phyloP scores from a whole-genome alignment of 2,888 invertebrate species.

The Apodemia mormo region DNA sequence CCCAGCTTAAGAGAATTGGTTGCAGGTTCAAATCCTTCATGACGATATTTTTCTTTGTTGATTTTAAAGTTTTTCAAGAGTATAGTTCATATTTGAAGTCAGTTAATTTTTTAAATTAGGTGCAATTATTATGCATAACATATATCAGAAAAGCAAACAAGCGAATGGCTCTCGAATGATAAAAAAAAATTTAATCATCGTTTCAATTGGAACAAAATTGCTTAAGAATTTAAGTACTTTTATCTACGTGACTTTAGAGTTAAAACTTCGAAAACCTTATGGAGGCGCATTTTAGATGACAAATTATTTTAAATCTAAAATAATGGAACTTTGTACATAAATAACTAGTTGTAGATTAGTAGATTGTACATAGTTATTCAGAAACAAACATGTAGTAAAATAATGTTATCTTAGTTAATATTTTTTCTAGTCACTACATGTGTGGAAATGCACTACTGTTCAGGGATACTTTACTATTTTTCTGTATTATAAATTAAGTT shows the following conservation, averaged over 20 bases:
- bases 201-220: too few species aligned
- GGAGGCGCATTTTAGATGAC: background rate
- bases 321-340: background rate
- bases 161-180: conserved; percentile 2
- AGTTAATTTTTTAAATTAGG: too few species aligned
- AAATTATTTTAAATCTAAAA: background rate
- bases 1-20: too few species aligned
- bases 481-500: background rate
- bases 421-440: conserved; percentile 38
- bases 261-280: too few species aligned
- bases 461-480: background rate
- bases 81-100: too few species aligned
- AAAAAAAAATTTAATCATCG: background rate
- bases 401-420: background rate
- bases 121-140: too few species aligned
- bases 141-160: background rate
- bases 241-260: too few species aligned
- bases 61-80: too few species aligned
- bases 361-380: conserved; percentile 4
- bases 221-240: too few species aligned
- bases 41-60: too few species aligned
- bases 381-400: background rate
- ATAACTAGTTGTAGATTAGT: background rate
- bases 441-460: conserved; percentile 30
- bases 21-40: too few species aligned